Evolutionary conservation across 2,888 invertebrate genomes (phyloP).

Genomic region (Metallyticus violacea): DNA sequence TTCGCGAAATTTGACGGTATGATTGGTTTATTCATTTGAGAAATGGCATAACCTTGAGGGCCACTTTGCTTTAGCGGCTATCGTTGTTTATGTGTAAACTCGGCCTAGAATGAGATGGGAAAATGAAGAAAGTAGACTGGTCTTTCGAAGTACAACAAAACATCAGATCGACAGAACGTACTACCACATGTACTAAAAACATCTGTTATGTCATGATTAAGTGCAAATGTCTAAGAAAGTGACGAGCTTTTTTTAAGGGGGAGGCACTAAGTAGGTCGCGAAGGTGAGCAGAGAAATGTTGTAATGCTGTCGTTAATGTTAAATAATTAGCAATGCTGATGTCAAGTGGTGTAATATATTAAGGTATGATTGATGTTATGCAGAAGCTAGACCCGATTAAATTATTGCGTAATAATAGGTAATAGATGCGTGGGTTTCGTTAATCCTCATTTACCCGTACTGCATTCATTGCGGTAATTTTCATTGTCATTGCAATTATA

Average conservation of each 20-base stretch:
- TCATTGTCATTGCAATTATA: not conserved
- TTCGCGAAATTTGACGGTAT: conserved; percentile 25
- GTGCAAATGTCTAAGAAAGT: conserved; percentile 31
- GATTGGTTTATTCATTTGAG: conserved; percentile 11
- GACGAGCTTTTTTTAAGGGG: conserved; percentile 26
- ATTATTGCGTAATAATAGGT: not conserved
- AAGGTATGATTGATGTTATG: not conserved
- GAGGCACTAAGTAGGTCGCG: conserved; percentile 31
- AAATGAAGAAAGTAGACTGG: not conserved
- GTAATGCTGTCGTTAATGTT: conserved; percentile 4
- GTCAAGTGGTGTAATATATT: not conserved
- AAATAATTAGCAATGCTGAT: not conserved
- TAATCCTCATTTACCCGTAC: not conserved
- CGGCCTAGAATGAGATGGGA: conserved; percentile 1
- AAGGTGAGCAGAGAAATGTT: conserved; percentile 24
- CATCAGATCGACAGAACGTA: conserved; percentile 5
- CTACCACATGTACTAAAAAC: conserved; percentile 2
- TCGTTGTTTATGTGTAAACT: conserved; percentile 29
- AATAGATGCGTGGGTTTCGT: not conserved
- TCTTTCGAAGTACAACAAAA: not conserved
- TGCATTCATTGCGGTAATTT: not conserved
- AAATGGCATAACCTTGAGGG: conserved; percentile 32
- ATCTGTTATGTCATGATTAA: conserved; percentile 28
- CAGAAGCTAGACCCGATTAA: not conserved
- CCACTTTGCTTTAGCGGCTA: conserved; percentile 26